Percentiles rank a stretch among this genome's conserved stretches.
Conservation (phyloP, 2,797 vertebrate genomes). For the Myotis myotis region DNA sequence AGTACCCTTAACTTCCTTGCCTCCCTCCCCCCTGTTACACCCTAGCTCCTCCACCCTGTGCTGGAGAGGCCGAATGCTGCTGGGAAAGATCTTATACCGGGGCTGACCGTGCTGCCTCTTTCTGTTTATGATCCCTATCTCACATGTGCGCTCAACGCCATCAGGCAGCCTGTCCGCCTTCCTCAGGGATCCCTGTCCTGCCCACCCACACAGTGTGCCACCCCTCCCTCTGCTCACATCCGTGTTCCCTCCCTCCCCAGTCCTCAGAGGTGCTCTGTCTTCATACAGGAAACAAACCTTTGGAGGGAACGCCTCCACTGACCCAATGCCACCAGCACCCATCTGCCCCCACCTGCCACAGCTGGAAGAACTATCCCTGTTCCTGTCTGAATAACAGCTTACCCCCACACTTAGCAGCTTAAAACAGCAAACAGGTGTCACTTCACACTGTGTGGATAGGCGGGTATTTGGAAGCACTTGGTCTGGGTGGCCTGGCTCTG, state of each 20-base stretch:
- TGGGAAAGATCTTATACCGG: not conserved
- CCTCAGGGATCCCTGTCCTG: too few relatives aligned
- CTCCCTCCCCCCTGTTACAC: not conserved
- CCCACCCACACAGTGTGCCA: too few relatives aligned
- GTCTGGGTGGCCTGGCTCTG: not conserved
- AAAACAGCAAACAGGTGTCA: not conserved
- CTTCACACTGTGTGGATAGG: not conserved
- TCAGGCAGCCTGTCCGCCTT: not conserved
- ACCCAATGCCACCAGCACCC: not conserved
- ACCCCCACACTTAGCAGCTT: not conserved
- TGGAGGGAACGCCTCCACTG: too few relatives aligned
- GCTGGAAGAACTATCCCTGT: not conserved
- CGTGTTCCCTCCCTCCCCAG: not conserved
- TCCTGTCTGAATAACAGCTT: not conserved
- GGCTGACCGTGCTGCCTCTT: not conserved
- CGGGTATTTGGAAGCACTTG: not conserved
- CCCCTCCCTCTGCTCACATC: not conserved
- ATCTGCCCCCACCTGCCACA: not conserved
- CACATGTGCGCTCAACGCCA: not conserved
- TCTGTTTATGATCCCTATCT: not conserved
- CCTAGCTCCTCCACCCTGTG: not conserved
- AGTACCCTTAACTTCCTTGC: not conserved
- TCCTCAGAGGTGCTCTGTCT: not conserved
- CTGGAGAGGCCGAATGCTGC: not conserved
- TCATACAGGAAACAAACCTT: not conserved